Evolutionary conservation across 1,140 invertebrate species (phyloP), one percentile per base, ranked within the genome.

Genomic region (Ceratoteleas bidentatus): DNA sequence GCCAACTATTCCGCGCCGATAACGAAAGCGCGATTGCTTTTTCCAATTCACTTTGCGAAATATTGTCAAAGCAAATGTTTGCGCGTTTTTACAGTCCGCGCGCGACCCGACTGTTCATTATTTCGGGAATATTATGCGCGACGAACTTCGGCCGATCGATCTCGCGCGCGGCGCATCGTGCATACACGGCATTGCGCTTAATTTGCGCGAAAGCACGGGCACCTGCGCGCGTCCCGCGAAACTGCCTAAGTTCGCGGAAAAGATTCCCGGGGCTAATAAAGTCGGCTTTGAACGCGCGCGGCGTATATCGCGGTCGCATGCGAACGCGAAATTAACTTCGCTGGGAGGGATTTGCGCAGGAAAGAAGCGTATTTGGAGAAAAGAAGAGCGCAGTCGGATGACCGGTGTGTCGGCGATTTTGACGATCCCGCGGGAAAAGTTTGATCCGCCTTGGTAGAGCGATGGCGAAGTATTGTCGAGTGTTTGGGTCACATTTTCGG

Each of bases 261-360:
- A 84, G 74, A 78, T 84, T 78, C 38, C 11, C 24, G 24, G 16
- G 16, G 49, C 50, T 84, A 74, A 84, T 84, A 84, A 81, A 77
- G 66, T 68, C 34, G 57, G 53, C 56, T 75, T 76, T 61, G 43
- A 66, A 57, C 52, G 66, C 14, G 11, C 47, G 50, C 16, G 16
- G 43, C 7, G 24, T 65, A 62, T 68, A 58, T 70, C n/a, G 24
- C 24, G 24, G 53, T 60, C 9, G 50, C 43, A 24, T 54, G 57
- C 57, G 49, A 68, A 68, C 61, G 8, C 45, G 15, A 47, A 56
- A 56, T 62, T 49, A 69, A 61, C 50, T 40, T 45, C 13, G 52
- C 54, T 61, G 16, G 32, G 16, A 6, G 13, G n/a, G 38, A 49
- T 24, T 24, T 24, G 24, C 24, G 24, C 24, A 4, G 24, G 1